Evolutionary conservation across 2,888 invertebrate genomes (phyloP).

Genomic region (Lomographa bimaculata): DNA sequence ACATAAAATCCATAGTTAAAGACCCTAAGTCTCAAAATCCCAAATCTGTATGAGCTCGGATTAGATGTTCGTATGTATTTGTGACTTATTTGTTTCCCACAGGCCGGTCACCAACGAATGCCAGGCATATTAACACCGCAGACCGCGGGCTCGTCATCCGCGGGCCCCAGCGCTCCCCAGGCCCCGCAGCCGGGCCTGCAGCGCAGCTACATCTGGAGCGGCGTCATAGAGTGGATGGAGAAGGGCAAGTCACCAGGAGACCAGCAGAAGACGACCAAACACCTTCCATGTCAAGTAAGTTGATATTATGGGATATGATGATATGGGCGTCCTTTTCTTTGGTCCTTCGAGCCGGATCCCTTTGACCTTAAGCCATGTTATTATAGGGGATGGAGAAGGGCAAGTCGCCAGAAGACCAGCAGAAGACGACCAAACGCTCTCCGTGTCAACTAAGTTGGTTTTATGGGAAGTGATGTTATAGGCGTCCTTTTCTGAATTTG

Average conservation of each 20-base stretch:
- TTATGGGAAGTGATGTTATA: too few species aligned
- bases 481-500: too few species aligned
- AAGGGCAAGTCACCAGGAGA: constrained; percentile 91
- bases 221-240: constrained; percentile 96
- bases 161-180: constrained; percentile 28
- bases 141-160: constrained; percentile 37
- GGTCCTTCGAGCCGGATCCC: too few species aligned
- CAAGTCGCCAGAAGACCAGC: constrained; percentile 89
- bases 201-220: constrained; percentile 87
- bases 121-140: constrained; percentile 54
- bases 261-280: constrained; percentile 91
- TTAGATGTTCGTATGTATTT: too few species aligned
- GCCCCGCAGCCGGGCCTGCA: constrained; percentile 45
- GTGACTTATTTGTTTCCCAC: too few species aligned
- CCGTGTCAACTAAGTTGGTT: constrained; percentile 74
- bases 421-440: constrained; percentile 90
- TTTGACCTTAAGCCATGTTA: too few species aligned
- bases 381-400: constrained; percentile 98
- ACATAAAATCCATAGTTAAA: too few species aligned
- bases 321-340: too few species aligned
- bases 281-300: constrained; percentile 76
- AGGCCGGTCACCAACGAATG: constrained; percentile 57
- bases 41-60: too few species aligned
- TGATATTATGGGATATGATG: too few species aligned
- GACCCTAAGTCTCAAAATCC: too few species aligned